Evolutionary conservation across 1,140 invertebrate species (phyloP), one percentile per base, ranked within the genome.

Genomic region (Mercenaria mercenaria): DNA sequence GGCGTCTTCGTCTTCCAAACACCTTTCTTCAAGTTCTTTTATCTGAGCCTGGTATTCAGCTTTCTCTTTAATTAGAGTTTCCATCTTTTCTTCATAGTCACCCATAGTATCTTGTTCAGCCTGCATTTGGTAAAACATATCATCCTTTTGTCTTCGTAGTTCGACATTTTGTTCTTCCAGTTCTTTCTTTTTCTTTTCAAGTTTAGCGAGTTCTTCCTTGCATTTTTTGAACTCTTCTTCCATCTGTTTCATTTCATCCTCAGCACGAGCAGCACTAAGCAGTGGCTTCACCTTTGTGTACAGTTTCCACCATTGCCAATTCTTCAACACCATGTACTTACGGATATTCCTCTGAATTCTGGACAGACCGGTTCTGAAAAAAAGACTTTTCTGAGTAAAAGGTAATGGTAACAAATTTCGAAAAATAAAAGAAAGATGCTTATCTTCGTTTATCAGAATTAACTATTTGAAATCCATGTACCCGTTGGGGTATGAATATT

Each of bases 241-340:
- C 95, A 99, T 97, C 96, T 98, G 98, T 96, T 98, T 98, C 95
- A 99, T 98, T 96, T 99, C 99, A 97, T 99, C 99, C 97, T 99
- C 99, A 96, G 99, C 97, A 93, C 98, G 98, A 95, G 98, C 98
- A 97, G 99, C 98, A 97, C 99, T 99, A 97, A 99, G 98, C 94
- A 99, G 97, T 95, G 99, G 99, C 97, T 99, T 99, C 97, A 99
- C 98, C 89, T 96, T 99, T 97, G 98, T 98, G 98, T 99, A 99
- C 97, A 99, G 96, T 96, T 99, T 99, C 98, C 98, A 99, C 99
- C 99, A 99, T 94, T 98, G 97, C 99, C 99, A 99, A 96, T 98
- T 99, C 96, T 99, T 98, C 92, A 99, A 97, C 96, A 98, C 97
- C 96, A 99, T 97, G 97, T 99, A 99, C 96, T 98, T 99, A 96